Evolutionary conservation across 2,113 vertebrate species (phyloP).

Genomic region (Poeciliopsis turrubarensis): DNA sequence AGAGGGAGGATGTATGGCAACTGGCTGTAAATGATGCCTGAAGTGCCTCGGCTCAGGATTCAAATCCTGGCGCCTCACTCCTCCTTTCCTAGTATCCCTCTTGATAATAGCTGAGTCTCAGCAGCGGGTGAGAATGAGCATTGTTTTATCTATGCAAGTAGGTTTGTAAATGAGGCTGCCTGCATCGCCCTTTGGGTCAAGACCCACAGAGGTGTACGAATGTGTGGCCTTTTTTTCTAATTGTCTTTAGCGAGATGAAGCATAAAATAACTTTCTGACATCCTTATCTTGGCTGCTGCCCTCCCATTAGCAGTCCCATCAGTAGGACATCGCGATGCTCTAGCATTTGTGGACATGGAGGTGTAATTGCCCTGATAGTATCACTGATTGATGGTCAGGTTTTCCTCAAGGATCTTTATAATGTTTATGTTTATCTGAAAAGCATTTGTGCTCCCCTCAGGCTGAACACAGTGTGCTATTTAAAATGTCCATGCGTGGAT

Average conservation of each 20-base stretch:
- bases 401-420: constrained; percentile 17
- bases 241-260: constrained; percentile 45
- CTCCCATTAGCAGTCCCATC: constrained; percentile 40
- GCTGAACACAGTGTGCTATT: constrained; percentile 14
- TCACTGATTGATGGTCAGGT: constrained; percentile 31
- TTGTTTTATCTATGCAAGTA: constrained; percentile 66
- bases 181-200: constrained; percentile 42
- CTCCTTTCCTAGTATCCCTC: constrained; percentile 55
- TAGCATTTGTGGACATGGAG: constrained; percentile 37
- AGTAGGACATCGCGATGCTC: constrained; percentile 46
- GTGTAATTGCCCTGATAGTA: constrained; percentile 19
- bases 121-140: constrained; percentile 69
- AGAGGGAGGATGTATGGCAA: constrained; percentile 61
- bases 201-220: constrained; percentile 41
- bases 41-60: constrained; percentile 49
- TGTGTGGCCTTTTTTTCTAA: constrained; percentile 39
- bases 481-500: constrained; percentile 38
- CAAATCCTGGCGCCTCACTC: constrained; percentile 43
- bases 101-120: constrained; percentile 72
- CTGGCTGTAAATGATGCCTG: constrained; percentile 69
- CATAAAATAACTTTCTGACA: constrained; percentile 38
- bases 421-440: constrained; percentile 33
- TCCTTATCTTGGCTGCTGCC: constrained; percentile 51
- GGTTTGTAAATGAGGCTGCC: constrained; percentile 58
- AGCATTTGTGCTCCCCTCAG: constrained; percentile 27